Percentiles rank a stretch among this genome's conserved stretches.
phyloP scores from a whole-genome alignment of 2,888 invertebrate genomes.

The Tenthredo mesomela region DNA sequence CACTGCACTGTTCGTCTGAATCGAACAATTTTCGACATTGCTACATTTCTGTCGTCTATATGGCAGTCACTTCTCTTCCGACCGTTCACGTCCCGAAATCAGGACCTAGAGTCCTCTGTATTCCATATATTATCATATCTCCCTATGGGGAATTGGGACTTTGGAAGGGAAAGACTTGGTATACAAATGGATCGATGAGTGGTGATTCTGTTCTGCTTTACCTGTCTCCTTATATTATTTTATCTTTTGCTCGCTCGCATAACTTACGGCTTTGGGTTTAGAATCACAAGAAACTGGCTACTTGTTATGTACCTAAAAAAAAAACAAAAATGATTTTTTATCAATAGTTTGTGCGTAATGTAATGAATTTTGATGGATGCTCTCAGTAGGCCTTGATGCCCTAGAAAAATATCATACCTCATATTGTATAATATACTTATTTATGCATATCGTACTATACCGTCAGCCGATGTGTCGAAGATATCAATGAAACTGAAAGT shows the following conservation, averaged over 20 bases:
- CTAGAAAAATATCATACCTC: neutral
- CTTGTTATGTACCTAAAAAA: neutral
- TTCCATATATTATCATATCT: neutral
- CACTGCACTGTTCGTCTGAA: neutral
- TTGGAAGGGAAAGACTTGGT: neutral
- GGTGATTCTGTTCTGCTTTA: slow-evolving; percentile 17
- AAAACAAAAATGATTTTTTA: too few species aligned
- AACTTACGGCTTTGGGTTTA: neutral
- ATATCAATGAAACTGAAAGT: slow-evolving; percentile 55
- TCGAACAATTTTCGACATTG: neutral
- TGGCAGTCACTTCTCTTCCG: neutral
- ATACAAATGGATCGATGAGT: slow-evolving; percentile 5
- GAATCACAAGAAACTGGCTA: neutral
- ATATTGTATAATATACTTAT: neutral
- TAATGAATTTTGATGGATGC: neutral
- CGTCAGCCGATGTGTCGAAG: slow-evolving; percentile 50
- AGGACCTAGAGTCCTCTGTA: neutral
- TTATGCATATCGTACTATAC: neutral
- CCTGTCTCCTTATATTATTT: neutral
- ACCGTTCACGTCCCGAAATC: neutral
- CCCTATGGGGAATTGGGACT: neutral
- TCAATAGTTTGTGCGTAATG: neutral
- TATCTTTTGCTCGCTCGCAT: neutral
- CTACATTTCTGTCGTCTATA: neutral
- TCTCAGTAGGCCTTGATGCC: neutral